A percentile compares a stretch with the other conserved stretches of the same genome.
These are phyloP conservation scores for Aplochiton taeniatus DNA, from an alignment of 2,797 vertebrate species.

Conservation along the genomic window DNA sequence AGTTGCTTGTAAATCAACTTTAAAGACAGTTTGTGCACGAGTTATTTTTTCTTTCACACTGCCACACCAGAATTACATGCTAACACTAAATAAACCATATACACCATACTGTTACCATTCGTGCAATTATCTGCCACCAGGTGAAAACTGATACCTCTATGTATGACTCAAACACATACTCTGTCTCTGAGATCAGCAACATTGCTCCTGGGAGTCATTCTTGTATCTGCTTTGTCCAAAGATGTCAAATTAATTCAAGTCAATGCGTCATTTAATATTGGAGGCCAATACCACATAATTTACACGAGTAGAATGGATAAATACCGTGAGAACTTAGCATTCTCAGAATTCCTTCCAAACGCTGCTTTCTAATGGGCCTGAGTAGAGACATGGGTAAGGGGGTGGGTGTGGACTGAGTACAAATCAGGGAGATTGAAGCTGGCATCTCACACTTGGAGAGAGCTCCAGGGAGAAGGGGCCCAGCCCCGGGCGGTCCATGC, in stretches of 20 bases:
- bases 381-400: not conserved
- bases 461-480: constrained; percentile 61
- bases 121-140: too few species aligned
- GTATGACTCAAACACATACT: not conserved
- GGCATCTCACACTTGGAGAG: constrained; percentile 81
- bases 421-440: constrained; percentile 85
- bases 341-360: constrained; percentile 31
- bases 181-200: constrained; percentile 1
- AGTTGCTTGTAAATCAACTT: too few species aligned
- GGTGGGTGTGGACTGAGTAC: constrained; percentile 64
- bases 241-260: constrained; percentile 77
- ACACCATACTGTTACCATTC: too few species aligned
- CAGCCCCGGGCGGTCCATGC: constrained; percentile 73
- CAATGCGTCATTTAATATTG: constrained; percentile 69
- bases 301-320: constrained; percentile 56
- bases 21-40: too few species aligned
- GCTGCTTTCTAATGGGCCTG: not conserved
- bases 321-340: constrained; percentile 33
- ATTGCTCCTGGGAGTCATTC: constrained; percentile 6
- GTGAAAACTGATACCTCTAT: too few species aligned
- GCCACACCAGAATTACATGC: too few species aligned
- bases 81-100: too few species aligned
- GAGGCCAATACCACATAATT: constrained; percentile 60
- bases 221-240: constrained; percentile 25
- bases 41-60: too few species aligned